Evolutionary conservation across 2,888 invertebrate species (phyloP).

Genomic region (Philereme transversata): DNA sequence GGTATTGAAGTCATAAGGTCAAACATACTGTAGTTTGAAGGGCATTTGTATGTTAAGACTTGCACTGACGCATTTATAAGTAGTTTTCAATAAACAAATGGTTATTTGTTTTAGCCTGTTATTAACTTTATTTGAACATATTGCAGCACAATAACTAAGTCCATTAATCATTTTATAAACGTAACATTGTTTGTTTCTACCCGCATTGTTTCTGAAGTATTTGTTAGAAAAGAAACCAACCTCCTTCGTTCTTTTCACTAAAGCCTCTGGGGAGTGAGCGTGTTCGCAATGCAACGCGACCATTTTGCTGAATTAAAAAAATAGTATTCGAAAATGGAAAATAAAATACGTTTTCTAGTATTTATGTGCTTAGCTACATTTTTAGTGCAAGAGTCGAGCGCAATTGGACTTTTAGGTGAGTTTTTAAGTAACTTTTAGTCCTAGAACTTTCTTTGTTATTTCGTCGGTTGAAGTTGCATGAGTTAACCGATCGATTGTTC

Average conservation of each 20-base stretch:
- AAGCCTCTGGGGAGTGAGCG: constrained; percentile 2
- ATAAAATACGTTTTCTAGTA: constrained; percentile 8
- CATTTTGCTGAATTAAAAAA: neutral
- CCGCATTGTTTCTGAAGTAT: constrained; percentile 12
- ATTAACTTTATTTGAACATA: constrained; percentile 1
- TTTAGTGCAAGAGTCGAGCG: constrained; percentile 8
- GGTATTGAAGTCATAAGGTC: no score
- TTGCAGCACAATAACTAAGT: neutral
- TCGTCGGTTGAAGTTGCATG: no score
- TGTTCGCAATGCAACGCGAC: constrained; percentile 6
- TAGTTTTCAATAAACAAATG: no score
- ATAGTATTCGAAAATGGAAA: constrained; percentile 20
- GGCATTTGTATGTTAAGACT: no score
- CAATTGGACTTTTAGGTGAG: constrained; percentile 14
- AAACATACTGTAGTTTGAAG: no score
- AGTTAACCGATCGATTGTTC: no score
- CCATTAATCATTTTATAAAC: neutral
- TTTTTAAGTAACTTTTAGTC: neutral
- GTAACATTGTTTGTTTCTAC: constrained; percentile 8
- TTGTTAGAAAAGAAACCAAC: neutral
- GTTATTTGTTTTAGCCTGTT: neutral
- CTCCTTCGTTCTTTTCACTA: constrained; percentile 14
- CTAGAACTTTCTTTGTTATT: no score
- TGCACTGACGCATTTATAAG: no score
- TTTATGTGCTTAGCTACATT: constrained; percentile 25